Evolutionary conservation across 1,140 invertebrate species (phyloP).

Genomic region (Brachionus koreanus): DNA sequence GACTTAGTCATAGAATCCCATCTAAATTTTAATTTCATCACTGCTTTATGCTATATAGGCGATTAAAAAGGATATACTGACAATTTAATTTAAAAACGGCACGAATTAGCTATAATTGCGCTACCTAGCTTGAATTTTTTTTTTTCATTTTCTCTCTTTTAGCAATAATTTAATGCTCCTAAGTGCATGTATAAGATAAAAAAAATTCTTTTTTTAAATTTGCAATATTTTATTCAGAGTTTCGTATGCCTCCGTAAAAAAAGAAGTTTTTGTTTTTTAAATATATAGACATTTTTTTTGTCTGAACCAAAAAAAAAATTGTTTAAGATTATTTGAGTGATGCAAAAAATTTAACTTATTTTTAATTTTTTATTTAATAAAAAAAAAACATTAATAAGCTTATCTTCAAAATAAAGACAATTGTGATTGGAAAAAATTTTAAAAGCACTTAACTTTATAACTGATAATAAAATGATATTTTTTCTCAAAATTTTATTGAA

Average conservation of each 20-base stretch:
- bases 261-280: not conserved
- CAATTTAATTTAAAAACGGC: too few species aligned
- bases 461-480: too few species aligned
- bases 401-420: too few species aligned
- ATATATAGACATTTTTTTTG: not conserved
- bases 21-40: slow-evolving; percentile 30
- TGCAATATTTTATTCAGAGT: not conserved
- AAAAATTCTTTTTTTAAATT: not conserved
- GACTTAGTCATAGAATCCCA: slow-evolving; percentile 42
- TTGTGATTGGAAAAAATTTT: too few species aligned
- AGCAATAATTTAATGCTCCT: not conserved
- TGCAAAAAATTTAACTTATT: too few species aligned
- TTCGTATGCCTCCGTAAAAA: not conserved
- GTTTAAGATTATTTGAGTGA: too few species aligned
- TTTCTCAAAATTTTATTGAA: too few species aligned
- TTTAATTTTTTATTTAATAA: too few species aligned
- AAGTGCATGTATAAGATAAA: not conserved
- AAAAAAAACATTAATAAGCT: too few species aligned
- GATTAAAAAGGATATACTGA: slow-evolving; percentile 4
- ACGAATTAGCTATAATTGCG: too few species aligned
- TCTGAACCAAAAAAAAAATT: not conserved
- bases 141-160: not conserved
- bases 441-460: too few species aligned
- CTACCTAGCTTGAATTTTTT: not conserved
- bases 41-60: not conserved